Percentiles rank a stretch among this genome's conserved stretches.
phyloP scores from a whole-genome alignment of 1,140 invertebrate genomes.

The Musca vetustissima region DNA sequence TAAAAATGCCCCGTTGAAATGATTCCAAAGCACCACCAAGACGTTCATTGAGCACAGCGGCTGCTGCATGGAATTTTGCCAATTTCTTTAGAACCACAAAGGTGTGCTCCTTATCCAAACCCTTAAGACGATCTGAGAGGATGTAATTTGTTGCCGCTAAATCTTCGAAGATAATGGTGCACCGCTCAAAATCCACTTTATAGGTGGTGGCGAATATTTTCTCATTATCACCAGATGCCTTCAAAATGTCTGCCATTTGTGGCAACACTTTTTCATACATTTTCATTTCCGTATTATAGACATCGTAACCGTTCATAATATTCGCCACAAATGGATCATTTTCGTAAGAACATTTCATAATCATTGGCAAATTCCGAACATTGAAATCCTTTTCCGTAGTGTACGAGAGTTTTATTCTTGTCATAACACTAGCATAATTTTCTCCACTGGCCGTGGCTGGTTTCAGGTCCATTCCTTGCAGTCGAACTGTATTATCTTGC shows the following conservation, averaged over 20 bases:
- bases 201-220: slow-evolving; percentile 46
- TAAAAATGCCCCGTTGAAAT: slow-evolving; percentile 47
- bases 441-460: slow-evolving; percentile 51
- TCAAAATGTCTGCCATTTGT: slow-evolving; percentile 34
- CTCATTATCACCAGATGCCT: slow-evolving; percentile 35
- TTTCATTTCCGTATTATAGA: slow-evolving; percentile 44
- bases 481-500: slow-evolving; percentile 34
- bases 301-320: slow-evolving; percentile 42
- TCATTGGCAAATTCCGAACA: slow-evolving; percentile 35
- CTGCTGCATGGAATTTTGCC: slow-evolving; percentile 61
- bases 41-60: slow-evolving; percentile 44
- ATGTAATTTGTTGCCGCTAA: slow-evolving; percentile 56
- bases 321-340: slow-evolving; percentile 37
- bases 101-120: slow-evolving; percentile 58
- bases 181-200: slow-evolving; percentile 46
- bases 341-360: slow-evolving; percentile 49
- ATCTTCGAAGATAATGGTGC: slow-evolving; percentile 59
- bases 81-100: slow-evolving; percentile 58
- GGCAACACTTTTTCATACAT: slow-evolving; percentile 50
- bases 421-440: slow-evolving; percentile 53
- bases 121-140: slow-evolving; percentile 59
- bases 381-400: slow-evolving; percentile 25
- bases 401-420: slow-evolving; percentile 39
- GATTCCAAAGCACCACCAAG: slow-evolving; percentile 36
- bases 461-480: slow-evolving; percentile 36